phyloP scores from a whole-genome alignment of 2,113 vertebrate genomes.

The Regulus satrapa region DNA sequence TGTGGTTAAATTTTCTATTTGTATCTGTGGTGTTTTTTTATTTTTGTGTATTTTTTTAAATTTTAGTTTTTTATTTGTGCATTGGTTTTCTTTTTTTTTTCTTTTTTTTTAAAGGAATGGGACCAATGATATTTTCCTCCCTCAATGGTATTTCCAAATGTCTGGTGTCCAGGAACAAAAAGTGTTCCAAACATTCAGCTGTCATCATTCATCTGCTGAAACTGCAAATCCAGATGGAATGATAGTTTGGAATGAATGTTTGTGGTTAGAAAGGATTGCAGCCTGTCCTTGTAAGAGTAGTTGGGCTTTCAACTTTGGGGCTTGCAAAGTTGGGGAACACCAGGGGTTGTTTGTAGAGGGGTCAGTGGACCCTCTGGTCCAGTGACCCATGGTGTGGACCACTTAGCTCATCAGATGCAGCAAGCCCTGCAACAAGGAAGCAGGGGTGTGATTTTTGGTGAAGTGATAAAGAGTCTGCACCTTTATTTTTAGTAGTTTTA shows the following conservation, averaged over 20 bases:
- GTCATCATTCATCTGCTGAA: not conserved
- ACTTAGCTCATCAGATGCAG: not conserved
- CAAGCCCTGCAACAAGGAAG: not conserved
- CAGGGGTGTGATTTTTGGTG: not conserved
- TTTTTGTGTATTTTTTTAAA: not conserved
- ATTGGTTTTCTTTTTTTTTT: not conserved
- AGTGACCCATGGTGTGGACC: rapidly evolving
- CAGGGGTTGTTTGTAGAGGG: not conserved
- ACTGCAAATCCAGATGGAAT: not conserved
- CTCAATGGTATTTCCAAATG: not conserved
- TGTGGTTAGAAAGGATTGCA: not conserved
- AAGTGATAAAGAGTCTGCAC: not conserved
- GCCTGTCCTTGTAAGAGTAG: not conserved
- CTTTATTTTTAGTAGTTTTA: not conserved
- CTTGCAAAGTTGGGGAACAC: not conserved
- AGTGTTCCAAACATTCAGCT: not conserved
- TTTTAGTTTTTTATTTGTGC: no score
- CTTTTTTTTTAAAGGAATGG: not conserved
- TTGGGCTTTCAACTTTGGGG: not conserved
- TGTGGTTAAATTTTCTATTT: not conserved
- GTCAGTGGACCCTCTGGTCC: not conserved
- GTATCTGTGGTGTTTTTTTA: not conserved
- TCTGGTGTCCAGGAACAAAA: not conserved
- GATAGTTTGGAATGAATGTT: not conserved
- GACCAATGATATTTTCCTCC: not conserved